Conservation (phyloP, 1,140 invertebrate species). For the Drosophila sp. region DNA sequence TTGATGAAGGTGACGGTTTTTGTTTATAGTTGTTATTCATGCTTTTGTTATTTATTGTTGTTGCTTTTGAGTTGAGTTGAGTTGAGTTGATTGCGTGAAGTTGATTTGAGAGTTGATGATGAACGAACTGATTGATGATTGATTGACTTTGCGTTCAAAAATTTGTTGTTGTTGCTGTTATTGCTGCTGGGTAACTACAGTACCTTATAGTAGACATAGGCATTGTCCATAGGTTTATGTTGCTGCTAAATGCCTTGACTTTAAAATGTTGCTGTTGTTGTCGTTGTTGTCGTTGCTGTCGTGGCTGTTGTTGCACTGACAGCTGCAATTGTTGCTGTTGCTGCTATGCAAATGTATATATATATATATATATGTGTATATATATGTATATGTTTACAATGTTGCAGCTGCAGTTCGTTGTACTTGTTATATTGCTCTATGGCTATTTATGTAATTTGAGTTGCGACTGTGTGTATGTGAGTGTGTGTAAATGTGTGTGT, state of each 20-base stretch:
- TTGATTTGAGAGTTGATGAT: constrained; percentile 25
- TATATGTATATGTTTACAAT: not conserved
- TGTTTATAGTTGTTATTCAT: constrained; percentile 47
- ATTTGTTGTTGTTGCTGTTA: constrained; percentile 10
- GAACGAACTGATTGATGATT: constrained; percentile 45
- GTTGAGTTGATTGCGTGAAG: constrained; percentile 26
- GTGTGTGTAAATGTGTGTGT: constrained; percentile 38
- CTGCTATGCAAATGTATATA: constrained; percentile 52
- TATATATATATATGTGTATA: too few species aligned
- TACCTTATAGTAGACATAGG: constrained; percentile 85
- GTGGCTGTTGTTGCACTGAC: constrained; percentile 6
- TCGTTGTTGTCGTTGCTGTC: constrained; percentile 32
- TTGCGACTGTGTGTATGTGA: constrained; percentile 53
- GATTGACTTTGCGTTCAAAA: constrained; percentile 16
- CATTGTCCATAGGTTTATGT: constrained; percentile 84
- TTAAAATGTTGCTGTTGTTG: constrained; percentile 60
- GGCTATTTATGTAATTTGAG: constrained; percentile 81
- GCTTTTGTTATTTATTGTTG: constrained; percentile 45
- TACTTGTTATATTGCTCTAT: constrained; percentile 48
- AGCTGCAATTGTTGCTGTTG: constrained; percentile 19
- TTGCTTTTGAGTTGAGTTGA: constrained; percentile 36
- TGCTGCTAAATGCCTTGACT: constrained; percentile 54
- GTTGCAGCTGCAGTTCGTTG: constrained; percentile 74
- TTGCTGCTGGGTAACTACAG: constrained; percentile 52
- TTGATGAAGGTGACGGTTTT: constrained; percentile 36